Conservation (phyloP, 2,888 invertebrate species). For the Parascotia fuliginaria region DNA sequence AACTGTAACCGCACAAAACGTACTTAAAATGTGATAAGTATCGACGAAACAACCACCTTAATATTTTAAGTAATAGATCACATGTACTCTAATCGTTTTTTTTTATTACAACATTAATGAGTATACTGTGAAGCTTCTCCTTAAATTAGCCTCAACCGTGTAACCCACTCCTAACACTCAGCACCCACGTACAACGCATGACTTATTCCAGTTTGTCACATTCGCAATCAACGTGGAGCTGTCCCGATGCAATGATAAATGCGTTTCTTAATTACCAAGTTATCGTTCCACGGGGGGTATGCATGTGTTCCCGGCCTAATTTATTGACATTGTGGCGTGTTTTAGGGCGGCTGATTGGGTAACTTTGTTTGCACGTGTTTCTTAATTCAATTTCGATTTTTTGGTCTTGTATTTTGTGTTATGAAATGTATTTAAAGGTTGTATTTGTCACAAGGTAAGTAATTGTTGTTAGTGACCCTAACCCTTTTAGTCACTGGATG, state of each 20-base stretch:
- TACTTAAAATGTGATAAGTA: too few relatives aligned
- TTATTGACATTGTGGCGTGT: slow-evolving; percentile 76
- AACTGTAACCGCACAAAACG: too few relatives aligned
- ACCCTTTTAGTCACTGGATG: too few relatives aligned
- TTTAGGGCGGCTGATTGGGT: slow-evolving; percentile 48
- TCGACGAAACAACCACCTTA: too few relatives aligned
- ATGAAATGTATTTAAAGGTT: neutral
- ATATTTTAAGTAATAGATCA: too few relatives aligned
- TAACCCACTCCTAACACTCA: slow-evolving; percentile 47
- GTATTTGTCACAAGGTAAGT: neutral
- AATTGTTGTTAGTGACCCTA: too few relatives aligned
- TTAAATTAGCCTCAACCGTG: neutral
- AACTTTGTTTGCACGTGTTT: slow-evolving; percentile 49
- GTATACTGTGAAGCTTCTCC: too few relatives aligned
- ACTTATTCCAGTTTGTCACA: slow-evolving; percentile 77
- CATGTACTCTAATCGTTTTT: too few relatives aligned
- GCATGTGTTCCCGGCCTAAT: slow-evolving; percentile 80
- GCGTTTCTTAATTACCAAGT: slow-evolving; percentile 84
- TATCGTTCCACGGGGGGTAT: slow-evolving; percentile 68
- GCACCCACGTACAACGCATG: slow-evolving; percentile 71
- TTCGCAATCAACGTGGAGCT: slow-evolving; percentile 69
- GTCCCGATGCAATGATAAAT: slow-evolving; percentile 81
- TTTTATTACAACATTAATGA: too few relatives aligned
- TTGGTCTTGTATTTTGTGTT: slow-evolving; percentile 7
- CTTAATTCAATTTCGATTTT: slow-evolving; percentile 44